phyloP scores from a whole-genome alignment of 2,113 vertebrate species.

The Eulacestoma nigropectus region DNA sequence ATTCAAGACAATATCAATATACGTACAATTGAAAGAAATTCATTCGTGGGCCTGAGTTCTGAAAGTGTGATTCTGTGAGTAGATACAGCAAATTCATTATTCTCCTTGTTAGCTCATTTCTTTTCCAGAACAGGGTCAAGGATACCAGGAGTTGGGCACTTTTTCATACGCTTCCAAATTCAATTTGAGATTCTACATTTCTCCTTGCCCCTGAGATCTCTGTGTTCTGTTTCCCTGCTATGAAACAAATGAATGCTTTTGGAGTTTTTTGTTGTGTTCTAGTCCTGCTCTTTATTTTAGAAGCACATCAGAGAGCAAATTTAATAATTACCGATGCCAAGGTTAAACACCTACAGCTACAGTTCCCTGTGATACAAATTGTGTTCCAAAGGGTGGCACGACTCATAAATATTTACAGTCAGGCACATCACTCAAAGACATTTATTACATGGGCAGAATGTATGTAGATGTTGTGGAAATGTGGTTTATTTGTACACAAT shows the following conservation, averaged over 20 bases:
- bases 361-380: conserved; percentile 39
- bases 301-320: conserved; percentile 42
- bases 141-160: not conserved
- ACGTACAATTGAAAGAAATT: conserved; percentile 72
- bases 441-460: conserved; percentile 38
- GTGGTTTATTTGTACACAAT: not conserved
- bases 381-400: conserved; percentile 36
- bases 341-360: conserved; percentile 49
- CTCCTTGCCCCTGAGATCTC: not conserved
- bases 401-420: conserved; percentile 65
- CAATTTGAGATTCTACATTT: not conserved
- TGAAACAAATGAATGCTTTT: not conserved
- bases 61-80: conserved; percentile 79
- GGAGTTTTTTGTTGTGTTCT: not conserved
- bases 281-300: conserved; percentile 31
- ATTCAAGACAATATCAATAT: conserved; percentile 83
- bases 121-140: conserved; percentile 42
- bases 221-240: not conserved
- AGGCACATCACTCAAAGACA: conserved; percentile 35
- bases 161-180: not conserved
- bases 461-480: not conserved
- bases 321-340: conserved; percentile 60
- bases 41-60: conserved; percentile 76
- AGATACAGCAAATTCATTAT: not conserved
- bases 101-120: not conserved